Conservation (phyloP, 2,888 invertebrate genomes). For the Pycnomerus fuliginosus region DNA sequence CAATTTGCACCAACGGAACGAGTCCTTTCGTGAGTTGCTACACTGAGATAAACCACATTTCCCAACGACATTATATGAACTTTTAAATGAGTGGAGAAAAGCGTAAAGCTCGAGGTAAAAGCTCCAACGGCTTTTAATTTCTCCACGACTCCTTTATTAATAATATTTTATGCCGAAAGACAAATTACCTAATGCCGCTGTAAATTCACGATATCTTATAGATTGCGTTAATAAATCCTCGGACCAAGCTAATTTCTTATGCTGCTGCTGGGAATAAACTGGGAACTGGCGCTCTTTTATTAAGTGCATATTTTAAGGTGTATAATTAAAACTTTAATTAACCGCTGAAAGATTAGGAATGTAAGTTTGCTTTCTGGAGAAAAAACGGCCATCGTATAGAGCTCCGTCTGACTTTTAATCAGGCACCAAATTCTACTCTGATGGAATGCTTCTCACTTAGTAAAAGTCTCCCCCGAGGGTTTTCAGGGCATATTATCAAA, state of each 20-base stretch:
- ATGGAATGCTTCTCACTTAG: no score
- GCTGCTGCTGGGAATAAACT: slow-evolving; percentile 9
- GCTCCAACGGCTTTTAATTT: no score
- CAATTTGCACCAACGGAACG: slow-evolving; percentile 14
- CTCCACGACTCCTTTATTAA: neutral
- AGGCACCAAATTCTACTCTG: no score
- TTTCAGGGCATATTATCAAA: no score
- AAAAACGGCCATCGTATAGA: no score
- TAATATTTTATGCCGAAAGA: slow-evolving; percentile 3
- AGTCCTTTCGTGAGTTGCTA: slow-evolving; percentile 13
- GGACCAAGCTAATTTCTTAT: slow-evolving; percentile 17
- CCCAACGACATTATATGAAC: slow-evolving; percentile 8
- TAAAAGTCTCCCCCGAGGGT: no score
- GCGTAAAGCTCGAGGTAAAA: no score
- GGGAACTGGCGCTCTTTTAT: slow-evolving; percentile 17
- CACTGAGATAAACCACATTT: slow-evolving; percentile 12
- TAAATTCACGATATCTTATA: slow-evolving; percentile 14
- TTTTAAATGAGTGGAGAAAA: slow-evolving; percentile 9
- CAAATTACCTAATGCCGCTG: slow-evolving; percentile 3
- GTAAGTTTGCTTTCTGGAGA: no score
- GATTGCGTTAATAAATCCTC: slow-evolving; percentile 20
- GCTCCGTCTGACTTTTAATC: no score
- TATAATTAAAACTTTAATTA: slow-evolving; percentile 25
- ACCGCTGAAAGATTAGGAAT: no score
- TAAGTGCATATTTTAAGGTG: slow-evolving; percentile 22